These are phyloP conservation scores for Acrocephalus arundinaceus DNA, from an alignment of 2,113 vertebrate genomes.

Conservation along the genomic window DNA sequence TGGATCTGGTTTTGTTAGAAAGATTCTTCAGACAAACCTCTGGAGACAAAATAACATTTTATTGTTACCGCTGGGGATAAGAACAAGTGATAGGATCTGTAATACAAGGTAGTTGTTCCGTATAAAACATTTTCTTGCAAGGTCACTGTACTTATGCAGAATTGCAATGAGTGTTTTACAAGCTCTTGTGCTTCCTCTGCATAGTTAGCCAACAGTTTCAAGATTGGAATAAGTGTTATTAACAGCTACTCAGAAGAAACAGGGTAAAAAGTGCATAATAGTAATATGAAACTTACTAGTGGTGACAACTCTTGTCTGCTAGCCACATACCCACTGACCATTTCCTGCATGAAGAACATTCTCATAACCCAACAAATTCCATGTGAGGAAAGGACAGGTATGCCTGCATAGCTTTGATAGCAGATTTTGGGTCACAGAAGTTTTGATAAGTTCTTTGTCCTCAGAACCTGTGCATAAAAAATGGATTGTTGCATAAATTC, in stretches of 20 bases:
- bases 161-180: not conserved
- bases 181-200: not conserved
- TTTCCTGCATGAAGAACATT: not conserved
- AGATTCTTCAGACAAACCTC: not conserved
- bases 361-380: not conserved
- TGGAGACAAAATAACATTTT: not conserved
- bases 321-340: not conserved
- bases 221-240: not conserved
- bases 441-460: not conserved
- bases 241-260: not conserved
- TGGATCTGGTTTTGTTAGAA: not conserved
- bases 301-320: not conserved
- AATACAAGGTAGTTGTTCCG: not conserved
- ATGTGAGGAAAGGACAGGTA: not conserved
- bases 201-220: not conserved
- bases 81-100: not conserved
- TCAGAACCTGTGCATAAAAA: not conserved
- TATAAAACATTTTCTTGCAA: not conserved
- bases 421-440: not conserved
- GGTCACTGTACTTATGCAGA: not conserved
- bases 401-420: not conserved
- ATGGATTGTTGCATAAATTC: not conserved
- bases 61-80: not conserved
- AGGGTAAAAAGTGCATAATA: not conserved
- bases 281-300: not conserved